A percentile compares a stretch with the other conserved stretches of the same genome.
These are phyloP conservation scores for Hormaphis cornu DNA, from an alignment of 1,140 invertebrate species.

Conservation along the genomic window DNA sequence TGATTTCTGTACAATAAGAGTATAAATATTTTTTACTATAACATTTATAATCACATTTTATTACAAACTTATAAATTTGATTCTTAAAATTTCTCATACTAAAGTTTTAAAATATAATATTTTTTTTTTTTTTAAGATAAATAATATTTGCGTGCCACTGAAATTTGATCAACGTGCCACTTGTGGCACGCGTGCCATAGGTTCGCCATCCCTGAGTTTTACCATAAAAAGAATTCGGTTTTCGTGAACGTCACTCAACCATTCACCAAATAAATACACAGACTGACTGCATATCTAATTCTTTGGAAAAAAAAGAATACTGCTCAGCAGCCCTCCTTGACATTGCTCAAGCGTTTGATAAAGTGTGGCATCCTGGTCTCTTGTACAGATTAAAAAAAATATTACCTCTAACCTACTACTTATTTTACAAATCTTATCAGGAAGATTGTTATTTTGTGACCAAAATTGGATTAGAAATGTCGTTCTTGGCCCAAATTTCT, in stretches of 20 bases:
- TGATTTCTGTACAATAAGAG: too few species aligned
- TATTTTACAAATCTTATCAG: conserved; percentile 24
- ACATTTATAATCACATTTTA: too few species aligned
- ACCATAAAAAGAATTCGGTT: conserved; percentile 10
- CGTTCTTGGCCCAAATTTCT: background rate
- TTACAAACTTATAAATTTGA: too few species aligned
- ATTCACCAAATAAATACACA: conserved; percentile 9
- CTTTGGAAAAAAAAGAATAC: conserved; percentile 29
- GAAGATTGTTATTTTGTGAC: background rate
- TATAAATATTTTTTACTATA: too few species aligned
- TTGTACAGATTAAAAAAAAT: background rate
- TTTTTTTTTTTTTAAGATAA: too few species aligned
- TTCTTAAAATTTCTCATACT: too few species aligned
- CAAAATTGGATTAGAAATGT: background rate
- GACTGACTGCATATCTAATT: background rate
- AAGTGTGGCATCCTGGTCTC: conserved; percentile 34
- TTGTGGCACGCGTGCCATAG: too few species aligned
- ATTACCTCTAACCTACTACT: background rate
- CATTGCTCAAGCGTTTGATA: conserved; percentile 40
- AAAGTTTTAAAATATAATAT: too few species aligned
- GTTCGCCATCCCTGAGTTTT: too few species aligned
- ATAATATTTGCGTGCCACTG: too few species aligned
- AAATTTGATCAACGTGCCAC: too few species aligned
- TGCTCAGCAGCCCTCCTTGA: conserved; percentile 40
- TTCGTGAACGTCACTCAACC: conserved; percentile 7